Evolutionary conservation across 2,888 invertebrate genomes (phyloP).

Genomic region (Mylabris sibirica): DNA sequence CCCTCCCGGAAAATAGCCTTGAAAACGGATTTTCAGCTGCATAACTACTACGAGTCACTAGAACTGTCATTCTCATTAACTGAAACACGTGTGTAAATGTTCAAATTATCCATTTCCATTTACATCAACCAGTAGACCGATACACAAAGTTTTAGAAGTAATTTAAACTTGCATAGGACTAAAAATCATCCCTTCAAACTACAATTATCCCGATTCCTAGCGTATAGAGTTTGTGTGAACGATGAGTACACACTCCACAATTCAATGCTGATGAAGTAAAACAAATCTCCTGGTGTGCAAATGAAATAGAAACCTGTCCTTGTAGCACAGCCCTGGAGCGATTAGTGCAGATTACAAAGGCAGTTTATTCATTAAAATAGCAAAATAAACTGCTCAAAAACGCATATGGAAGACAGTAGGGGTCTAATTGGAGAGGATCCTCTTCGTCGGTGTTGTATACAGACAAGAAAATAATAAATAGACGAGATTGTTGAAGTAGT

Average conservation of each 20-base stretch:
- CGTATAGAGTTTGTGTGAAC: neutral
- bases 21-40: too few species aligned
- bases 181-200: neutral
- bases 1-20: too few species aligned
- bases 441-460: slow-evolving; percentile 25
- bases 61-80: too few species aligned
- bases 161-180: neutral
- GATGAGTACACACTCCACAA: neutral
- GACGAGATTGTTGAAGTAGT: slow-evolving; percentile 23
- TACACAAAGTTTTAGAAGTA: too few species aligned
- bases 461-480: slow-evolving; percentile 3
- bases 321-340: slow-evolving; percentile 24
- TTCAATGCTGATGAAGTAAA: slow-evolving; percentile 1
- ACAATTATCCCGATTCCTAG: neutral
- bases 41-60: too few species aligned
- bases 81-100: neutral
- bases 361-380: slow-evolving; percentile 41
- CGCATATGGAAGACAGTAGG: slow-evolving; percentile 46
- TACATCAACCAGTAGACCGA: too few species aligned
- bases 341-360: slow-evolving; percentile 34
- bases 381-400: slow-evolving; percentile 45
- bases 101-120: too few species aligned
- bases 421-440: slow-evolving; percentile 41
- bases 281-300: neutral
- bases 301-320: slow-evolving; percentile 19